Evolutionary conservation across 2,888 invertebrate species (phyloP).

Genomic region (Harmothoe impar): DNA sequence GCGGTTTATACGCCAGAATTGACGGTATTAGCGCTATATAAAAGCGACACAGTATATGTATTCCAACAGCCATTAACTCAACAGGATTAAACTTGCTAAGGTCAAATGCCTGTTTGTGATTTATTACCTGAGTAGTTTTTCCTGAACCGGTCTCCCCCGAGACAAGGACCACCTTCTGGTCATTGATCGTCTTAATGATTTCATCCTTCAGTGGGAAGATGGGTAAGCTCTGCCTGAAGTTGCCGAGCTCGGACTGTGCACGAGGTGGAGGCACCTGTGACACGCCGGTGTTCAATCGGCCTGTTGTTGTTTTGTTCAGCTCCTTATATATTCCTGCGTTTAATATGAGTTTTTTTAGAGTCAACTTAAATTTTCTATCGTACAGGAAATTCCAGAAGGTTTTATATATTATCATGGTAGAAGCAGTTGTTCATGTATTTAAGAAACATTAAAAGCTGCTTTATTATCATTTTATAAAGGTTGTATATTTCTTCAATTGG

Average conservation of each 20-base stretch:
- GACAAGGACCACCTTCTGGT: constrained; percentile 88
- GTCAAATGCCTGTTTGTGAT: too few species aligned
- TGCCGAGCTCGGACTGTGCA: constrained; percentile 78
- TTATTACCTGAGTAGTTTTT: constrained; percentile 93
- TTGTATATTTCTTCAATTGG: too few species aligned
- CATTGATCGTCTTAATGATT: constrained; percentile 87
- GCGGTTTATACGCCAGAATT: too few species aligned
- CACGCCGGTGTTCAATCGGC: constrained; percentile 88
- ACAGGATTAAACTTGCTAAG: too few species aligned
- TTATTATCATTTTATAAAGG: too few species aligned
- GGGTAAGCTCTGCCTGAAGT: constrained; percentile 87
- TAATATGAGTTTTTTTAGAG: background rate
- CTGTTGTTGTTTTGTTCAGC: constrained; percentile 85
- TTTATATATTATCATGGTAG: too few species aligned
- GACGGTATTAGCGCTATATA: too few species aligned
- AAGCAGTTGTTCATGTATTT: too few species aligned
- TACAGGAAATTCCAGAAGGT: too few species aligned
- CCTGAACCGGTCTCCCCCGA: constrained; percentile 93
- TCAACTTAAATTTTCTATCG: background rate
- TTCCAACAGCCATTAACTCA: too few species aligned
- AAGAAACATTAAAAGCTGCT: too few species aligned
- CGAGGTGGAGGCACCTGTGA: constrained; percentile 87
- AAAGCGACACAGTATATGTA: too few species aligned
- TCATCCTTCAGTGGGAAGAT: constrained; percentile 88
- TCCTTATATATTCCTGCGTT: constrained; percentile 76